phyloP scores from a whole-genome alignment of 2,113 vertebrate genomes.

The Plotosus lineatus region DNA sequence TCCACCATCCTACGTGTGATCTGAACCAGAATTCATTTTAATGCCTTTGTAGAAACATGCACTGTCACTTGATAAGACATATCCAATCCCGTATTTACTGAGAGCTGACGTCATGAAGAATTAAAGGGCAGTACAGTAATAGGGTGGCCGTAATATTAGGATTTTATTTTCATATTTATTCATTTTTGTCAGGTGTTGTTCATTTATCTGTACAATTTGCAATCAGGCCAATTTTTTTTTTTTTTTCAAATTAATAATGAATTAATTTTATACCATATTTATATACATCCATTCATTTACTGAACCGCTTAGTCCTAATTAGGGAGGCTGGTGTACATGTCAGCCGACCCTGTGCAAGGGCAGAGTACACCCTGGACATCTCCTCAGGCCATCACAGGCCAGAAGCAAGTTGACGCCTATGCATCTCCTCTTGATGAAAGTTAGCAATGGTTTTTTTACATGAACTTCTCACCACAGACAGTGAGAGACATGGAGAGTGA shows the following conservation, averaged over 20 bases:
- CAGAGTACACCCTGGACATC: too few species aligned
- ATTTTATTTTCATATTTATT: not conserved
- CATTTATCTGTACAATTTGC: not conserved
- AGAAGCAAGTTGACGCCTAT: too few species aligned
- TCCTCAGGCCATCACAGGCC: too few species aligned
- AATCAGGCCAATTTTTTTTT: too few species aligned
- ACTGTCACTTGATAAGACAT: not conserved
- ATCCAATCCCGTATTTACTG: not conserved
- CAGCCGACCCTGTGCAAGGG: too few species aligned
- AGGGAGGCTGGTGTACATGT: too few species aligned
- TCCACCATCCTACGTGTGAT: not conserved
- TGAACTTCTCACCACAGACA: too few species aligned
- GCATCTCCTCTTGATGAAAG: too few species aligned
- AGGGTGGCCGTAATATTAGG: too few species aligned
- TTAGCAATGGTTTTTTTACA: too few species aligned
- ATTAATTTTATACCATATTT: not conserved
- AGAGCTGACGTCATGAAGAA: not conserved
- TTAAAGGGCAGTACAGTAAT: not conserved
- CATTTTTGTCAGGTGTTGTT: not conserved
- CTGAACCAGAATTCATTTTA: not conserved
- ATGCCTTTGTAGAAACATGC: not conserved
- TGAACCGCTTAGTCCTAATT: not conserved
- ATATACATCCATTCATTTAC: not conserved
- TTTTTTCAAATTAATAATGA: not conserved
- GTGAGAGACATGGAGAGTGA: too few species aligned